Evolutionary conservation across 1,140 invertebrate genomes (phyloP).

Genomic region (Maniola jurtina): DNA sequence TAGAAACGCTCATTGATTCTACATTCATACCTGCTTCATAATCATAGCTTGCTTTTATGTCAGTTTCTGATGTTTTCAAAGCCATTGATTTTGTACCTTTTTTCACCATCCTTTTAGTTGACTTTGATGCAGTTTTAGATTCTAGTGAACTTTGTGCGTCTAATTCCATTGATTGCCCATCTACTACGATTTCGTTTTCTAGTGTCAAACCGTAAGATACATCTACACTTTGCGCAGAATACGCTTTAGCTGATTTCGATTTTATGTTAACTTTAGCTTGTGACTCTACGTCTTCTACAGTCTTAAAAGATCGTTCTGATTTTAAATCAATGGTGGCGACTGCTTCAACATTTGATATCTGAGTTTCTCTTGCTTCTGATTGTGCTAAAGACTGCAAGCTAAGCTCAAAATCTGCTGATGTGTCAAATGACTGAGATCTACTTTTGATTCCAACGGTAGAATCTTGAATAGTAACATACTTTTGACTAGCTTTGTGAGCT

Average conservation of each 20-base stretch:
- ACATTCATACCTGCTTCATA: not conserved
- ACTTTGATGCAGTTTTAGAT: not conserved
- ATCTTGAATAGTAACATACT: not conserved
- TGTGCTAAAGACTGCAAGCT: not conserved
- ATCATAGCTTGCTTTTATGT: not conserved
- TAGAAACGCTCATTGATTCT: not conserved
- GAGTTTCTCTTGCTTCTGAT: not conserved
- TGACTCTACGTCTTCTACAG: not conserved
- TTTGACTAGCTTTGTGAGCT: not conserved
- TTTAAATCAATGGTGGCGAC: not conserved
- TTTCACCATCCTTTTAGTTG: not conserved
- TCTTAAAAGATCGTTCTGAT: not conserved
- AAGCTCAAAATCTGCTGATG: slow-evolving; percentile 9
- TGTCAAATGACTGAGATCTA: not conserved
- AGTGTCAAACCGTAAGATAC: not conserved
- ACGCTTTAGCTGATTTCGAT: slow-evolving; percentile 1
- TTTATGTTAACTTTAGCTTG: slow-evolving; percentile 1
- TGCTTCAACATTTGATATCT: not conserved
- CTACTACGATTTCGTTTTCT: not conserved
- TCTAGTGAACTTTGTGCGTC: not conserved
- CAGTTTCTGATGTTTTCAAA: not conserved
- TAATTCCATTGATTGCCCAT: not conserved
- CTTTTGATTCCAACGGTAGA: not conserved
- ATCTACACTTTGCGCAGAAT: not conserved
- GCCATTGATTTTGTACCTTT: not conserved